phyloP scores from a whole-genome alignment of 1,140 invertebrate species.

The Sminthurinus signatus region DNA sequence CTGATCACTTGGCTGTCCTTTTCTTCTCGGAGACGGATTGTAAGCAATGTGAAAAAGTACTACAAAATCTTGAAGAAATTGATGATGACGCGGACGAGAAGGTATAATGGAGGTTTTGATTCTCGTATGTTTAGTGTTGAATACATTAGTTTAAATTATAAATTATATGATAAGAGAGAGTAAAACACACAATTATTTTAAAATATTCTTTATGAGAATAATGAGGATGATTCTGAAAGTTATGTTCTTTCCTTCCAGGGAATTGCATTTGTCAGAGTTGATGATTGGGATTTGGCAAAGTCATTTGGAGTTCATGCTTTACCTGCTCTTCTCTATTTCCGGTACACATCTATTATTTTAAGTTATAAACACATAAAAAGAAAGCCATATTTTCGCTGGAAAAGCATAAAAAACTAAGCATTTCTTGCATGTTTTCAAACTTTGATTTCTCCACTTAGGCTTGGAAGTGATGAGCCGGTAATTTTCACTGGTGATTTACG shows the following conservation, averaged over 20 bases:
- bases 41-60: conserved; percentile 82
- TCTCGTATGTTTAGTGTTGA: too few relatives aligned
- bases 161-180: too few relatives aligned
- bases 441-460: too few relatives aligned
- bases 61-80: conserved; percentile 84
- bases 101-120: too few relatives aligned
- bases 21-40: conserved; percentile 86
- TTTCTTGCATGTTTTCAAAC: too few relatives aligned
- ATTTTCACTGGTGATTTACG: conserved; percentile 71
- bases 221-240: conserved; percentile 22
- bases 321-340: conserved; percentile 49
- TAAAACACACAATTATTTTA: too few relatives aligned
- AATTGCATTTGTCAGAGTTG: conserved; percentile 88
- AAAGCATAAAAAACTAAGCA: too few relatives aligned
- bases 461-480: conserved; percentile 79
- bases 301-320: conserved; percentile 80
- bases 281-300: conserved; percentile 77
- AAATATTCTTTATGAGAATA: too few relatives aligned
- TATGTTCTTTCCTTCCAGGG: conserved; percentile 58
- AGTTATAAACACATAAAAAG: too few relatives aligned
- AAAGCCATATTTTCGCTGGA: too few relatives aligned
- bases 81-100: conserved; percentile 67
- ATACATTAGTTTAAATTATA: too few relatives aligned
- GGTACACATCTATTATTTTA: conserved; percentile 14
- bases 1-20: conserved; percentile 88